phyloP scores from a whole-genome alignment of 2,888 invertebrate species.

The Hermodice carunculata region DNA sequence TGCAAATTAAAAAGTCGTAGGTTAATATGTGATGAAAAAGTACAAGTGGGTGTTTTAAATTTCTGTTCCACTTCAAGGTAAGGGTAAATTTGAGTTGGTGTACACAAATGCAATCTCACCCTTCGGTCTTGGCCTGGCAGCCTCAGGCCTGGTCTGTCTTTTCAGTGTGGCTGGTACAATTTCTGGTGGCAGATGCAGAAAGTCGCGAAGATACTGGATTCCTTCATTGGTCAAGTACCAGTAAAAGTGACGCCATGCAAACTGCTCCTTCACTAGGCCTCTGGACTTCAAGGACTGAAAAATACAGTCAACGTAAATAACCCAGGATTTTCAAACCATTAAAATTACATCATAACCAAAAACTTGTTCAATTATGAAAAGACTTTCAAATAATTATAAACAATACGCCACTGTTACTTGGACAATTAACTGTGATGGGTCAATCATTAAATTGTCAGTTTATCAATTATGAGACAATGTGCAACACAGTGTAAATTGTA shows the following conservation, averaged over 20 bases:
- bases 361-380: background rate
- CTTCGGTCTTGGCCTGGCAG: constrained; percentile 71
- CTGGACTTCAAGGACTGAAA: constrained; percentile 94
- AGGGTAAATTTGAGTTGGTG: background rate
- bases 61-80: background rate
- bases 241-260: constrained; percentile 99
- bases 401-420: no score
- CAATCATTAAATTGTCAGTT: no score
- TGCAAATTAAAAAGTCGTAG: no score
- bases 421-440: no score
- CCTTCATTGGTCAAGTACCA: constrained; percentile 99
- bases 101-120: constrained; percentile 39
- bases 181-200: constrained; percentile 96
- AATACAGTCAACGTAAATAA: constrained; percentile 49
- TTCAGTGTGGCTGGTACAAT: constrained; percentile 98
- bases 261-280: constrained; percentile 99
- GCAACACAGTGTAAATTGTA: no score
- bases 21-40: background rate
- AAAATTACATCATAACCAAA: no score
- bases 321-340: no score
- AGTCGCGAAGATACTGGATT: constrained; percentile 92
- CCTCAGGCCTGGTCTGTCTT: constrained; percentile 88
- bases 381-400: background rate
- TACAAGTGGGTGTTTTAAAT: background rate
- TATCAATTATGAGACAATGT: no score